These are phyloP conservation scores for Plodia interpunctella DNA, from an alignment of 1,140 invertebrate species.

Conservation along the genomic window DNA sequence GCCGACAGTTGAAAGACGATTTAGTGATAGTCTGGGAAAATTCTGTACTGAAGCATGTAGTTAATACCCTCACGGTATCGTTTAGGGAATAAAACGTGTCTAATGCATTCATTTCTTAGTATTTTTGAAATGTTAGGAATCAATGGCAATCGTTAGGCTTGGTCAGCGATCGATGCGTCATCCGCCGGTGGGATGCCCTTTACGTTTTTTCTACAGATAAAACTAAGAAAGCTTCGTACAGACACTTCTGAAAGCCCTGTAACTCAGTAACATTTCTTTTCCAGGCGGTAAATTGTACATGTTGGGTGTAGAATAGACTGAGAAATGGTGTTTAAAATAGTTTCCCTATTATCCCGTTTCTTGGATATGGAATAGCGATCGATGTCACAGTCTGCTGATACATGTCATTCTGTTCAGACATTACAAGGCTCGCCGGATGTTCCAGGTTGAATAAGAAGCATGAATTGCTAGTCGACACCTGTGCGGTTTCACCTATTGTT, in stretches of 20 bases:
- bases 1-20: slow-evolving; percentile 77
- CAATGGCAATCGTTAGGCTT: slow-evolving; percentile 74
- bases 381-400: slow-evolving; percentile 65
- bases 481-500: slow-evolving; percentile 62
- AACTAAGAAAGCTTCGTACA: slow-evolving; percentile 12
- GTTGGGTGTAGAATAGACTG: not conserved
- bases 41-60: slow-evolving; percentile 24
- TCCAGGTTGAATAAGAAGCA: slow-evolving; percentile 40
- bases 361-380: slow-evolving; percentile 48
- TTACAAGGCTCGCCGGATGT: slow-evolving; percentile 39
- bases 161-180: slow-evolving; percentile 78
- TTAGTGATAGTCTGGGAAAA: slow-evolving; percentile 62
- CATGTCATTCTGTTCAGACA: slow-evolving; percentile 51
- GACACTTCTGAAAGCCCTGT: slow-evolving; percentile 14
- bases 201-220: slow-evolving; percentile 48
- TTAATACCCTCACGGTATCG: slow-evolving; percentile 14
- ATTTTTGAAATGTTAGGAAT: slow-evolving; percentile 45
- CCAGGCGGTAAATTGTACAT: not conserved
- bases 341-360: slow-evolving; percentile 42
- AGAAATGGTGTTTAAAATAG: slow-evolving; percentile 27
- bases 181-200: slow-evolving; percentile 76
- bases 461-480: slow-evolving; percentile 27
- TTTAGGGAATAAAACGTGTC: slow-evolving; percentile 25
- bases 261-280: slow-evolving; percentile 17
- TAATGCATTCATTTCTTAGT: slow-evolving; percentile 43